These are phyloP conservation scores for Anoplopoma fimbria DNA, from an alignment of 2,113 vertebrate species.

Conservation along the genomic window DNA sequence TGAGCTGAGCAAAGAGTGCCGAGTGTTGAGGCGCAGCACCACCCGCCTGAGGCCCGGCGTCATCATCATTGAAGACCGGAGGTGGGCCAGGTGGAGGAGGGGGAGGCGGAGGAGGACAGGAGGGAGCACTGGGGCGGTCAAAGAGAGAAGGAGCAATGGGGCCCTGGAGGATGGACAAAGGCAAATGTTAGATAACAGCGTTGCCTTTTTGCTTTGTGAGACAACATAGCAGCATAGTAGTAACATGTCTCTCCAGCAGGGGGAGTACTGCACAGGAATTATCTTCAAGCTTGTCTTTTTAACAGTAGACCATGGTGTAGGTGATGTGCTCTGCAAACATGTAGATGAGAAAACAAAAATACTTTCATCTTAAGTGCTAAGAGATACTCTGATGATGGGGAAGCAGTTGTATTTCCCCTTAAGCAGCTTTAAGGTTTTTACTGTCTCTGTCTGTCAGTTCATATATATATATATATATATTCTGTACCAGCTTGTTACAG, in stretches of 20 bases:
- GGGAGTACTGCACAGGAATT: conserved; percentile 53
- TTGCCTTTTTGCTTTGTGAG: not conserved
- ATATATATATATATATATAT: not conserved
- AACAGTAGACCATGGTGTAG: not conserved
- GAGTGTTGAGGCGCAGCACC: conserved; percentile 82
- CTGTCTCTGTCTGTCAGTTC: not conserved
- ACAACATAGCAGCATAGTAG: not conserved
- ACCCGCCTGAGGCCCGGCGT: conserved; percentile 75
- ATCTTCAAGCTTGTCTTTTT: not conserved
- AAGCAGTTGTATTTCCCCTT: not conserved
- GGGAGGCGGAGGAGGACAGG: conserved; percentile 76
- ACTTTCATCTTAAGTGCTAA: not conserved
- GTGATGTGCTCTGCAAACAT: not conserved
- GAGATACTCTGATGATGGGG: not conserved
- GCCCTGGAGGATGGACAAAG: conserved; percentile 81
- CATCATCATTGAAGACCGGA: conserved; percentile 74
- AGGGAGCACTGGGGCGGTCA: conserved; percentile 71
- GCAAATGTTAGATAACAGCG: not conserved
- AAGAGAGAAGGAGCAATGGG: conserved; percentile 84
- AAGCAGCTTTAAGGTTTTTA: not conserved
- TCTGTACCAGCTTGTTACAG: not conserved
- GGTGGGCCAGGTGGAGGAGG: conserved; percentile 85
- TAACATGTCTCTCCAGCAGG: conserved; percentile 47
- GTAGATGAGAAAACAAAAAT: not conserved
- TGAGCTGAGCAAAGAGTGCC: conserved; percentile 93